Base-by-base conservation (phyloP, 2,113 vertebrate genomes). In the Scomber colias region DNA sequence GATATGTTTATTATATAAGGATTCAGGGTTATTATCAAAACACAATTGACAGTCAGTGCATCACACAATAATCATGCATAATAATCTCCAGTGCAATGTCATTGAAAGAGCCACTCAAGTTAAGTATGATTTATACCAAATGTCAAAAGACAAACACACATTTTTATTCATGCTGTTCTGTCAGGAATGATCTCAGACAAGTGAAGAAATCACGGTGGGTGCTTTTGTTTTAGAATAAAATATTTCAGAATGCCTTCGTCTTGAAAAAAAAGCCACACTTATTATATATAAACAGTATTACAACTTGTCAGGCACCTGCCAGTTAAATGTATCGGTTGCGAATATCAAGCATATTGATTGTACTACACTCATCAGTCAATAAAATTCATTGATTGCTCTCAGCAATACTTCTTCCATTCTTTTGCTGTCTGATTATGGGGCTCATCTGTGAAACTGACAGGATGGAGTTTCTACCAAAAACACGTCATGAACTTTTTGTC, bases 21-120 rank as follows among this genome's bases (percentile, higher is more conserved):
- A 63, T 12, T 27, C 24, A 65, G 14, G 11, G 16, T 50, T 12
- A 24, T 50, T 49, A 56, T 51, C 7, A 79, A 65, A 75, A 64
- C 14, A 57, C 16, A 9, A 24, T 4, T 6, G 50, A 69, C 61
- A 21, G 30, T 71, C 57, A 72, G 50, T 75, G 68, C 62, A 80
- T 69, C 53, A 71, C 46, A 71, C 81, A 30, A 51, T 7, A 79
- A 67, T 30, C 79, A 67, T 88, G 85, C 79, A 82, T 66, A 24
- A 69, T 40, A 40, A 8, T 66, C 40, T 82, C 19, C 27, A 65
- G 35, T 59, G 27, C 10, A 81, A 16, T 40, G 21, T n/a, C 21
- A 27, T 2, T 10, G 5, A 66, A 63, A 75, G 55, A 7, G n/a
- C 11, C 14, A 19, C 6, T 11, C 8, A 17, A 17, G 24, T 19